phyloP scores from a whole-genome alignment of 1,140 invertebrate genomes.

The Dryas iulia region DNA sequence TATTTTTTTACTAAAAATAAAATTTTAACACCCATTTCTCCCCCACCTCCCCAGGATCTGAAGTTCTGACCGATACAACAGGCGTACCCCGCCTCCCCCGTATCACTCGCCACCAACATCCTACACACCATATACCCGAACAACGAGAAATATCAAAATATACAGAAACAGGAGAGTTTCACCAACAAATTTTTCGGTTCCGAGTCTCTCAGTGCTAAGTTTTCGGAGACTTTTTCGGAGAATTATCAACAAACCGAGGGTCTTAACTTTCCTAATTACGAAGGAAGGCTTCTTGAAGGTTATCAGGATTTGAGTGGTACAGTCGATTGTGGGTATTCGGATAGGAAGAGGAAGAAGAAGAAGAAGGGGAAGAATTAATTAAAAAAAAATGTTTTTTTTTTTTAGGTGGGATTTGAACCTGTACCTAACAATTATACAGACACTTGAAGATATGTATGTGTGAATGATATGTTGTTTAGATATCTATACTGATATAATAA shows the following conservation, averaged over 20 bases:
- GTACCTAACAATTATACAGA: no score
- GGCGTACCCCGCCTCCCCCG: conserved; percentile 61
- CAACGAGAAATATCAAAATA: conserved; percentile 63
- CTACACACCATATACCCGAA: conserved; percentile 66
- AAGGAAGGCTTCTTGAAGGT: conserved; percentile 52
- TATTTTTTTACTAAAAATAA: no score
- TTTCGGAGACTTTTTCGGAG: conserved; percentile 64
- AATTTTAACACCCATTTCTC: no score
- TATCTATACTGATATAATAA: no score
- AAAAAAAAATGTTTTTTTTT: not conserved
- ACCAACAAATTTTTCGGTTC: conserved; percentile 66
- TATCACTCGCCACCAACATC: conserved; percentile 71
- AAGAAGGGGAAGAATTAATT: conserved; percentile 49
- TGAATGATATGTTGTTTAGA: no score
- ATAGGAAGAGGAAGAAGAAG: conserved; percentile 49
- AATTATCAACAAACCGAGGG: conserved; percentile 68
- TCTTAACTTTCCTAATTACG: conserved; percentile 61
- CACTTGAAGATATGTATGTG: no score
- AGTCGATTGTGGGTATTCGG: conserved; percentile 47
- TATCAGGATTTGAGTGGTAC: conserved; percentile 72
- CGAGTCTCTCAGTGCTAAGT: conserved; percentile 57
- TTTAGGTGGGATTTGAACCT: no score
- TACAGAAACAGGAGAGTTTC: conserved; percentile 48
- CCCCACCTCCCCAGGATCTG: conserved; percentile 62
- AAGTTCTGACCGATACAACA: conserved; percentile 81